A percentile compares a stretch with the other conserved stretches of the same genome.
Evolutionary conservation across 1,140 invertebrate genomes (phyloP).

Genomic region (Atta colombica): DNA sequence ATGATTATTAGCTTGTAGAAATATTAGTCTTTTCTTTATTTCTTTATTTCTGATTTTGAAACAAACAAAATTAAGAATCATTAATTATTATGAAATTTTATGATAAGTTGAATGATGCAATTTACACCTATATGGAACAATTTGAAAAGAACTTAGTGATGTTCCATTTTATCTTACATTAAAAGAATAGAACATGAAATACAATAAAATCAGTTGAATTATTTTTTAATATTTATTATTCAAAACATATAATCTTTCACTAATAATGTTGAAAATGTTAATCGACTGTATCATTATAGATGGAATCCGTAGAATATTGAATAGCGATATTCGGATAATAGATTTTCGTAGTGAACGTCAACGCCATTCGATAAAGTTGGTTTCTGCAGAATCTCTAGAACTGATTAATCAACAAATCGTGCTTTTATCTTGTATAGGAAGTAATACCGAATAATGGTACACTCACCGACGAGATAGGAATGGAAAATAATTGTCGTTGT

Average conservation of each 20-base stretch:
- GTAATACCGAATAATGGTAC: slow-evolving; percentile 35
- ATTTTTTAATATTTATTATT: neutral
- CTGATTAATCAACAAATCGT: neutral
- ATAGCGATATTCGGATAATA: neutral
- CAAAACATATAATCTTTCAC: neutral
- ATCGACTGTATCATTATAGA: neutral
- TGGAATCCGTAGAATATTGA: neutral
- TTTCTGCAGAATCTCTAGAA: slow-evolving; percentile 19
- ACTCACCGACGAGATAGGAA: neutral
- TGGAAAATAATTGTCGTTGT: neutral
- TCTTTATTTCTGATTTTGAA: neutral
- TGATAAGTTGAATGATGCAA: neutral
- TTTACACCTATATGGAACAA: neutral
- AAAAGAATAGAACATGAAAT: neutral
- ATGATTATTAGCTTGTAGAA: neutral
- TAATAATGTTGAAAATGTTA: neutral
- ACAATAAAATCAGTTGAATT: neutral
- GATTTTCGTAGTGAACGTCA: neutral
- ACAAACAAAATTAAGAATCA: neutral
- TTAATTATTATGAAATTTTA: neutral
- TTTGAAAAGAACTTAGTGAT: neutral
- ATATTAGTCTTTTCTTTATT: slow-evolving; percentile 5
- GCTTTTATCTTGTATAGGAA: slow-evolving; percentile 9
- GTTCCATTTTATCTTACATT: neutral
- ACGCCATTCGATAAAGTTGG: slow-evolving; percentile 47